Percentiles rank a stretch among this genome's conserved stretches.
Conservation (phyloP, 2,113 vertebrate species). For the Hemiprocne comata region DNA sequence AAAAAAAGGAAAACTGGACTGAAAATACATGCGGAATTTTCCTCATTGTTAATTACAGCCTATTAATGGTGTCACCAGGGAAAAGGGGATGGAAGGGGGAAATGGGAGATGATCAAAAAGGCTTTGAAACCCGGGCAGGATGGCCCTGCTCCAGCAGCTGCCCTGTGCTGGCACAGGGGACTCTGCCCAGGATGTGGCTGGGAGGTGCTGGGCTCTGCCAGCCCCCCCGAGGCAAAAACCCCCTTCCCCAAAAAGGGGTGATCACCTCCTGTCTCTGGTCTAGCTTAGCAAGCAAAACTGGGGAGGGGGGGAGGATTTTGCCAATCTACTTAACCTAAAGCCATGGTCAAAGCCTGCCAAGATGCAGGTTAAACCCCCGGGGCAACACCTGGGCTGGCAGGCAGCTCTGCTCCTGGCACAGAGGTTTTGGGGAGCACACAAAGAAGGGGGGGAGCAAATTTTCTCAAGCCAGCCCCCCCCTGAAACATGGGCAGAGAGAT, state of each 20-base stretch:
- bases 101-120: background rate
- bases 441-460: background rate
- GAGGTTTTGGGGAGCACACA: background rate
- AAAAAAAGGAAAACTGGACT: background rate
- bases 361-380: background rate
- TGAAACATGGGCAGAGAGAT: background rate
- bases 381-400: rapidly evolving
- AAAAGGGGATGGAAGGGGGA: background rate
- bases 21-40: background rate
- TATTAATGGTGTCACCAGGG: background rate
- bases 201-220: background rate
- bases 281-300: background rate
- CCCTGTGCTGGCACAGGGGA: rapidly evolving
- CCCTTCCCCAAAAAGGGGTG: rapidly evolving
- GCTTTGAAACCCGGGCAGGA: background rate
- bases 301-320: background rate
- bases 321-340: background rate
- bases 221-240: background rate
- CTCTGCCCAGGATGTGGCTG: rapidly evolving
- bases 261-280: background rate
- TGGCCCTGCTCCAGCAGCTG: rapidly evolving
- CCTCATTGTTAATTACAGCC: background rate
- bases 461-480: background rate
- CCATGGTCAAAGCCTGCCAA: background rate
- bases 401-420: background rate